Evolutionary conservation across 2,113 vertebrate genomes (phyloP), one percentile per base, ranked within the genome.

Genomic region (Chloebia gouldiae): DNA sequence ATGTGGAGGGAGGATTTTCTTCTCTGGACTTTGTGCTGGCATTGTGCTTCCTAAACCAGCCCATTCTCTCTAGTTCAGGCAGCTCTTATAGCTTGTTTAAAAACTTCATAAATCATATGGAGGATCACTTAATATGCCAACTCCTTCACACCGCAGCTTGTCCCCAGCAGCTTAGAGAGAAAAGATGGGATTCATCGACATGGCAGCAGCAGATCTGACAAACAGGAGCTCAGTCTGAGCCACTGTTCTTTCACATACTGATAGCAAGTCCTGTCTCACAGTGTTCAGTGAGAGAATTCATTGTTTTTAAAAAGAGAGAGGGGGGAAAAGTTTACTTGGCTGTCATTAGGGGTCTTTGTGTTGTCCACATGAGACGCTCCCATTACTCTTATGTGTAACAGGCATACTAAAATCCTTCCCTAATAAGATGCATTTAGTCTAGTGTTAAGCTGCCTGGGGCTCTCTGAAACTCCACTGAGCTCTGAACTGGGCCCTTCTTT

Each of bases 101-200:
- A 92, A 95, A 91, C 93, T 86, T 83, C 54, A 63, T 95, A 95
- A 96, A 92, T 96, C 93, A 73, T 27, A 42, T 0, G 12, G 37
- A 77, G 59, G 22, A 88, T 33, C 50, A 42, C 25, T 72, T 47
- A 64, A 23, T 24, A 56, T 60, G 42, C 40, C 23, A 51, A 5
- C 11, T 92, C 31, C 59, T 76, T 68, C 68, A 49, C 45, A 33
- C 44, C 33, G n/a, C 47, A 50, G 65, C 63, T 72, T 69, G 59
- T 81, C 90, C 45, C 72, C 64, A 53, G 81, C 66, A 71, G 57
- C 70, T 85, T 39, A 19, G 4, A 75, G 57, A 76, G 57, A 33
- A 5, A 61, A 47, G 79, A 76, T 68, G 63, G 88, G 57, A 76
- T 93, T 93, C 86, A 60, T 27, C 0, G 16, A 64, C 33, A 1